These are phyloP conservation scores for Drosophila grimshawi DNA, from an alignment of 1,140 invertebrate genomes.

Conservation along the genomic window DNA sequence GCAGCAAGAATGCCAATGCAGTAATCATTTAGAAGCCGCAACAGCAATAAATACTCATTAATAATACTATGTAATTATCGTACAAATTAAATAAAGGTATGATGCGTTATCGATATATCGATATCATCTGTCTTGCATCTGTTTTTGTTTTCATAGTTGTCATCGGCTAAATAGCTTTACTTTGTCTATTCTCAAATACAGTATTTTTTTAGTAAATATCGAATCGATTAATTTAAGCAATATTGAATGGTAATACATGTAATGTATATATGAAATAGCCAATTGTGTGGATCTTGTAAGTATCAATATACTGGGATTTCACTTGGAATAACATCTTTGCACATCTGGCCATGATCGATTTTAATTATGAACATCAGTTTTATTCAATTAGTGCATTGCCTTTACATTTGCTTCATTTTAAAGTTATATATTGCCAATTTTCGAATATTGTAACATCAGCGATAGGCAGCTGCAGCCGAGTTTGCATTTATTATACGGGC, in stretches of 20 bases:
- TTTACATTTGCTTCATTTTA: neutral
- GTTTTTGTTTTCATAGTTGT: neutral
- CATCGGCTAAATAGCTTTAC: neutral
- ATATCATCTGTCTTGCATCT: neutral
- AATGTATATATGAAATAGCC: no score
- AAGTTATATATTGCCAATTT: neutral
- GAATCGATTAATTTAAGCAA: neutral
- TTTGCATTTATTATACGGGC: constrained; percentile 6
- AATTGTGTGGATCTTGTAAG: no score
- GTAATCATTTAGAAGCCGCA: constrained; percentile 28
- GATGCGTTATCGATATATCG: constrained; percentile 31
- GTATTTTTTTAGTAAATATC: neutral
- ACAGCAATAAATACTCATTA: constrained; percentile 32
- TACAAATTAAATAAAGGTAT: constrained; percentile 29
- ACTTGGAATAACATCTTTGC: no score
- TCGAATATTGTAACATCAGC: neutral
- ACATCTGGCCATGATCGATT: no score
- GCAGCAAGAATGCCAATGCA: constrained; percentile 19
- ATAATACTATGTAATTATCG: constrained; percentile 29
- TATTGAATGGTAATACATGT: no score
- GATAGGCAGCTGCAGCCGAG: neutral
- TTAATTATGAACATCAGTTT: no score
- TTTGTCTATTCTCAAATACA: neutral
- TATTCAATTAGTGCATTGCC: no score
- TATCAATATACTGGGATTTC: no score